A percentile compares a stretch with the other conserved stretches of the same genome.
phyloP scores from a whole-genome alignment of 2,888 invertebrate species.

The Lutraria lutraria region DNA sequence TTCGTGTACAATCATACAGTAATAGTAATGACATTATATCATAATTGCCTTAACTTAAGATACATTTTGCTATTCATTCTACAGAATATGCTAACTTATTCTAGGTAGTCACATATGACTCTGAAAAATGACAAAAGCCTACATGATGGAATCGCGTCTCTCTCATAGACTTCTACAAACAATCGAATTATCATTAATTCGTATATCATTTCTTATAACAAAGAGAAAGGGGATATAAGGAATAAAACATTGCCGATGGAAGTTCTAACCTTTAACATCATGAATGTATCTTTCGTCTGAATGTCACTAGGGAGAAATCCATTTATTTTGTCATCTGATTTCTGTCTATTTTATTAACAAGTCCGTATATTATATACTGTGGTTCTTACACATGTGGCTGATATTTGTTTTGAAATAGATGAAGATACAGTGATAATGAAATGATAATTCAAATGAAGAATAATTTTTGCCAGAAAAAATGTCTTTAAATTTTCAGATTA shows the following conservation, averaged over 20 bases:
- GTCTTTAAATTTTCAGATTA: too few species aligned
- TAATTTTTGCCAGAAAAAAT: too few species aligned
- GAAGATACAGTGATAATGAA: too few species aligned
- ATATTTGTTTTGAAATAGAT: too few species aligned
- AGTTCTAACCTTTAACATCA: not conserved
- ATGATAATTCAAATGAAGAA: too few species aligned
- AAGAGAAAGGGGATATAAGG: not conserved
- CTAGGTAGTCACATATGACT: too few species aligned
- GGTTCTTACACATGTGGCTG: too few species aligned
- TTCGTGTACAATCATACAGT: too few species aligned
- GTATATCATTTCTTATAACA: not conserved
- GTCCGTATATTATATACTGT: not conserved
- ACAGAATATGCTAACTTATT: too few species aligned
- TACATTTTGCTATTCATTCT: too few species aligned
- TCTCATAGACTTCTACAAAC: not conserved
- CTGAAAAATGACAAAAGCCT: not conserved
- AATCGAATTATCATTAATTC: not conserved
- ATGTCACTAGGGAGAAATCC: not conserved
- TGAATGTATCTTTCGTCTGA: not conserved
- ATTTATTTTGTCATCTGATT: conserved; percentile 5
- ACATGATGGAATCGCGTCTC: not conserved
- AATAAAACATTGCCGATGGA: not conserved
- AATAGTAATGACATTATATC: too few species aligned
- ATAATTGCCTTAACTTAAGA: too few species aligned
- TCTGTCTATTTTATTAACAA: not conserved